Conservation (phyloP, 2,888 invertebrate species). For the Griposia aprilina region DNA sequence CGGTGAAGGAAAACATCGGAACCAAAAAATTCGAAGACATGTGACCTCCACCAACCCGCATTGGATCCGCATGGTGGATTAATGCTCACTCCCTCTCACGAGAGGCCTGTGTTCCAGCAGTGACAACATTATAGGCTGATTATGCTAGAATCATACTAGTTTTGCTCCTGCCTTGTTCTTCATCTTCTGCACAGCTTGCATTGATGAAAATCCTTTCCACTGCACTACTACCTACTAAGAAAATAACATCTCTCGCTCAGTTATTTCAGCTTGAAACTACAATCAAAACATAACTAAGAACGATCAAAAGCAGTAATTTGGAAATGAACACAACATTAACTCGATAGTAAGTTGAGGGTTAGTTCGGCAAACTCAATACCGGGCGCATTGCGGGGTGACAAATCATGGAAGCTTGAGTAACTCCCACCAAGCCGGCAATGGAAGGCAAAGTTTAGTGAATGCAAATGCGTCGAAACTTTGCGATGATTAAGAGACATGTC, state of each 20-base stretch:
- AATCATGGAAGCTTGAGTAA: constrained; percentile 63
- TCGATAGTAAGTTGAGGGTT: constrained; percentile 60
- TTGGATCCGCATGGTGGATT: too few species aligned
- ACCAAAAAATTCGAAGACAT: too few species aligned
- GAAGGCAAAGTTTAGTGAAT: constrained; percentile 59
- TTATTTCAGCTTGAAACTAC: constrained; percentile 31
- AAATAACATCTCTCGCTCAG: background rate
- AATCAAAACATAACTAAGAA: constrained; percentile 30
- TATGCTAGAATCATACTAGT: too few species aligned
- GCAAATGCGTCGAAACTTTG: constrained; percentile 65
- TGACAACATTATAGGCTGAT: too few species aligned
- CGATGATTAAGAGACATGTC: constrained; percentile 60
- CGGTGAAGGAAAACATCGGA: too few species aligned
- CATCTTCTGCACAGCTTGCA: too few species aligned
- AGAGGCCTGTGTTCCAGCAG: too few species aligned
- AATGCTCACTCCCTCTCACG: too few species aligned
- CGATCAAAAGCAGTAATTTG: constrained; percentile 61
- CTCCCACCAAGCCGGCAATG: constrained; percentile 56
- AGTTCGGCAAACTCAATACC: constrained; percentile 63
- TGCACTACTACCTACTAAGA: background rate
- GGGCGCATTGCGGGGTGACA: constrained; percentile 65
- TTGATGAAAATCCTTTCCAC: background rate
- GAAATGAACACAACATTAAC: constrained; percentile 59
- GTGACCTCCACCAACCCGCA: too few species aligned
- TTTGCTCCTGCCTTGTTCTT: too few species aligned